Evolutionary conservation across 1,140 invertebrate genomes (phyloP), one percentile per base, ranked within the genome.

Genomic region (Antheraea pernyi): DNA sequence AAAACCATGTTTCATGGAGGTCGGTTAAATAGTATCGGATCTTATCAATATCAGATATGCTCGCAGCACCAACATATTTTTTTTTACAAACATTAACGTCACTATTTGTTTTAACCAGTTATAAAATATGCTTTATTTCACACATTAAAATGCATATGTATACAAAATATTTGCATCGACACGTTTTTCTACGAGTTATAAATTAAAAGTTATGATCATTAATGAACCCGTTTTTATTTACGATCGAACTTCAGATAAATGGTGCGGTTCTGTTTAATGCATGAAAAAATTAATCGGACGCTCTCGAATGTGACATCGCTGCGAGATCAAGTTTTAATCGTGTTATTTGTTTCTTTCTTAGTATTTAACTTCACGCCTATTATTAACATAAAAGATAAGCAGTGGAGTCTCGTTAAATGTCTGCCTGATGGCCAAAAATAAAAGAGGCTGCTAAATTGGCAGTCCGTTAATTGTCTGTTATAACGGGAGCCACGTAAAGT

Each of bases 221-320:
- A 86, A 86, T 85, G 85, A 85, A 84, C 80, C 78, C 79, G 83
- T 85, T 84, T 84, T 80, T 84, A 84, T 83, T 84, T 87, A 85
- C 77, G 80, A 87, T 81, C 77, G 77, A 74, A 79, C 66, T 77
- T 65, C 72, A 75, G 80, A 84, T 82, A 82, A 82, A 86, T 81
- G 79, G 77, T 78, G 78, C 72, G 78, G 76, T 81, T 77, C 64
- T 39, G 37, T 67, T 59, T 9, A 10, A 69, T 80, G 61, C 72
- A 77, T 81, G 72, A 81, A 80, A 81, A 75, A 79, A 61, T 77
- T 76, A 81, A 79, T 72, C 70, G 67, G 65, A 73, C 71, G 69
- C 69, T 71, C 65, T 77, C 13, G 42, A 59, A 73, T 65, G 65
- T 70, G 59, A n/a, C 18, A 19, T 19, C 16, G 46, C 11, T 53